Evolutionary conservation across 23 tunicate species (phyloP).

Genomic region (Halocynthia roretzi): DNA sequence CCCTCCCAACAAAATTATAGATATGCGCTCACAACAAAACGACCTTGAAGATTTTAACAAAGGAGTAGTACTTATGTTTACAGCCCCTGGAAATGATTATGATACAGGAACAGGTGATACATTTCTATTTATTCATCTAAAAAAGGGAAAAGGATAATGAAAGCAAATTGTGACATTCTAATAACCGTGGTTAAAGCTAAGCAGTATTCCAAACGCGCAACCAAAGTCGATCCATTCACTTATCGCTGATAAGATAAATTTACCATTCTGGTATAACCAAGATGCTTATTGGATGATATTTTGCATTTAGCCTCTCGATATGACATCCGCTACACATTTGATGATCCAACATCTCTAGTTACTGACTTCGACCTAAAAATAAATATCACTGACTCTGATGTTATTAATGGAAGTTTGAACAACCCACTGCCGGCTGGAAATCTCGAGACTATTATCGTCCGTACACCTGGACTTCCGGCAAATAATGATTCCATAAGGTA

Average conservation of each 20-base stretch:
- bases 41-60: conserved; percentile 17
- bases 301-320: conserved; percentile 5
- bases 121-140: too few relatives aligned
- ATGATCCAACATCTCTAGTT: not conserved
- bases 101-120: conserved; percentile 60
- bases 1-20: conserved; percentile 69
- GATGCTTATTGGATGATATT: not conserved
- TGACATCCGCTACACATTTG: conserved; percentile 10
- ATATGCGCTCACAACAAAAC: conserved; percentile 31
- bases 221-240: too few relatives aligned
- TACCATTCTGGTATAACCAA: not conserved
- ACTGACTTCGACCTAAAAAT: not conserved
- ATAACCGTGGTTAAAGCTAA: too few relatives aligned
- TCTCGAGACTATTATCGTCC: not conserved
- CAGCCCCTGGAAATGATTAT: conserved; percentile 73
- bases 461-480: not conserved
- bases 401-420: conserved; percentile 4
- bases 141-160: too few relatives aligned
- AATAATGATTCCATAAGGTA: conserved; percentile 1
- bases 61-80: conserved; percentile 48
- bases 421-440: conserved; percentile 1
- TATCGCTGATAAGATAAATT: not conserved
- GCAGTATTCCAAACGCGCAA: too few relatives aligned
- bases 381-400: not conserved
- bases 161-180: too few relatives aligned